Evolutionary conservation across 2,113 vertebrate genomes (phyloP).

Genomic region (Prochilodus magdalenae): DNA sequence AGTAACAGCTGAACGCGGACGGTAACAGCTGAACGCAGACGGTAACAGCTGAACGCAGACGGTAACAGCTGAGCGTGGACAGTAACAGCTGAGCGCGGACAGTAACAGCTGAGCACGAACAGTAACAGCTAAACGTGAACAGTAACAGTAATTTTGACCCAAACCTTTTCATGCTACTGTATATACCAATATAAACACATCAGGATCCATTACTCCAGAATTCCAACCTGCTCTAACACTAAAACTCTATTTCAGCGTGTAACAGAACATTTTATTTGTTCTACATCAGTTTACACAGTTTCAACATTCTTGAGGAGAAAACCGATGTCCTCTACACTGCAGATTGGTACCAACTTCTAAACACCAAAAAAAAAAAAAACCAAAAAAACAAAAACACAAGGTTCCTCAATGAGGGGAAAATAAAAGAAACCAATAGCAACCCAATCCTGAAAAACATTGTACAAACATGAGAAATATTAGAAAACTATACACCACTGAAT

Average conservation of each 20-base stretch:
- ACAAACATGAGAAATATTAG: constrained; percentile 69
- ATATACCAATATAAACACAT: too few relatives aligned
- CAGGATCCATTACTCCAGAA: not conserved
- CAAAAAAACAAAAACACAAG: not conserved
- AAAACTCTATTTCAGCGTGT: not conserved
- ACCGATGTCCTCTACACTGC: constrained; percentile 35
- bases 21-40: too few relatives aligned
- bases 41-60: too few relatives aligned
- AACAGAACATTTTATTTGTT: constrained; percentile 58
- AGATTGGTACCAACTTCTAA: constrained; percentile 33
- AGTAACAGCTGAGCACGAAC: too few relatives aligned
- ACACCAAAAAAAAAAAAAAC: not conserved
- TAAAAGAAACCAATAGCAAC: constrained; percentile 34
- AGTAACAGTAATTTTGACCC: too few relatives aligned
- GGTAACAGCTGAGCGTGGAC: too few relatives aligned
- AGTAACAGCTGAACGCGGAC: too few relatives aligned
- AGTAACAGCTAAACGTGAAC: too few relatives aligned
- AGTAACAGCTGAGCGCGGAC: too few relatives aligned
- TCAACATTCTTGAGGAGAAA: constrained; percentile 48
- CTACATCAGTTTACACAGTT: constrained; percentile 45
- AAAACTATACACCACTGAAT: constrained; percentile 74
- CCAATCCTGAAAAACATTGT: constrained; percentile 56
- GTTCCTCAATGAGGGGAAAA: constrained; percentile 34
- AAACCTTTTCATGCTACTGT: too few relatives aligned
- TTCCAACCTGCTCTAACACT: not conserved